A percentile compares a stretch with the other conserved stretches of the same genome.
These are phyloP conservation scores for Listronotus oregonensis DNA, from an alignment of 1,140 invertebrate species.

Conservation along the genomic window DNA sequence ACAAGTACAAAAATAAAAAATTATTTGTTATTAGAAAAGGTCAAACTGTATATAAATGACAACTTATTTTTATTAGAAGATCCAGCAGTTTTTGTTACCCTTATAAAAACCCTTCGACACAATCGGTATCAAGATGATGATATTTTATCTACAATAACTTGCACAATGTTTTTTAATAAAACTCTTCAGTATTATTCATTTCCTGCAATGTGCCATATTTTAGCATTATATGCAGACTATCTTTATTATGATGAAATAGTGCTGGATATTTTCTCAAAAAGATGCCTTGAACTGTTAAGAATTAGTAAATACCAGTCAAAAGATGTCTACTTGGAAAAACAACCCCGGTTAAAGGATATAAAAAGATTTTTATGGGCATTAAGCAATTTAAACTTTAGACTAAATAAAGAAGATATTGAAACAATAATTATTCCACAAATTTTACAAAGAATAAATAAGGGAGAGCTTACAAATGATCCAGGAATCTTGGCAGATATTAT, in stretches of 20 bases:
- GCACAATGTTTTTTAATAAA: constrained; percentile 53
- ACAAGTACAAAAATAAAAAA: constrained; percentile 52
- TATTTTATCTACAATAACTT: constrained; percentile 49
- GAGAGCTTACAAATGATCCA: constrained; percentile 42
- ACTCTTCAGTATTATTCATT: constrained; percentile 50
- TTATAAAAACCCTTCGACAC: constrained; percentile 52
- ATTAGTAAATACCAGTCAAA: constrained; percentile 32
- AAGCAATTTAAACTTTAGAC: constrained; percentile 45
- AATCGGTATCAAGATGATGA: constrained; percentile 52
- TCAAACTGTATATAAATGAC: constrained; percentile 45
- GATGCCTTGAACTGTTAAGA: constrained; percentile 39
- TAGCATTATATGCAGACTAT: constrained; percentile 52
- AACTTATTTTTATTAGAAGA: constrained; percentile 51
- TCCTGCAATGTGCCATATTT: constrained; percentile 48
- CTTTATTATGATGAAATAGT: constrained; percentile 52
- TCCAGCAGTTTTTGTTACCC: constrained; percentile 49
- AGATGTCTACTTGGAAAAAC: constrained; percentile 37
- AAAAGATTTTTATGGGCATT: constrained; percentile 51
- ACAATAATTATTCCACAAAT: constrained; percentile 46
- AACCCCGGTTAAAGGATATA: constrained; percentile 51
- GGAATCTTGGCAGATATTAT: constrained; percentile 43
- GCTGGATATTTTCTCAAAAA: constrained; percentile 42
- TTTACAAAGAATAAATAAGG: constrained; percentile 34
- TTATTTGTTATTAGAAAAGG: constrained; percentile 41
- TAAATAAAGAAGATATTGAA: constrained; percentile 36